Evolutionary conservation across 2,888 invertebrate species (phyloP).

Genomic region (Drosophila flavopinicola): DNA sequence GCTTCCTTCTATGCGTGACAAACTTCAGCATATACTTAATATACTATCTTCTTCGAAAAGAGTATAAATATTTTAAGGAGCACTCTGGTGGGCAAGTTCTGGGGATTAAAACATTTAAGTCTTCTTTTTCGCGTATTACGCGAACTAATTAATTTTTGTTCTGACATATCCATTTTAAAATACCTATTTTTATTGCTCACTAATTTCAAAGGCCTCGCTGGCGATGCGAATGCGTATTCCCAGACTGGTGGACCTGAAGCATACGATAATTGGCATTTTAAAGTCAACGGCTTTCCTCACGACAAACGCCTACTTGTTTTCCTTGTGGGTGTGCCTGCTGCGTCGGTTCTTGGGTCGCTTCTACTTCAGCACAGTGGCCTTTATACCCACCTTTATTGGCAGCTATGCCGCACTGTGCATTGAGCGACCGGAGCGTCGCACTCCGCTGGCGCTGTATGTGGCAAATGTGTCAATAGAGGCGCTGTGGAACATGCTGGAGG

Average conservation of each 20-base stretch:
- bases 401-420: slow-evolving; percentile 89
- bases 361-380: slow-evolving; percentile 88
- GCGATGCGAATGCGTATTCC: slow-evolving; percentile 88
- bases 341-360: slow-evolving; percentile 88
- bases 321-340: slow-evolving; percentile 88
- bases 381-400: slow-evolving; percentile 89
- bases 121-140: too few species aligned
- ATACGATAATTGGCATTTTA: slow-evolving; percentile 87
- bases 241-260: slow-evolving; percentile 86
- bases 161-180: too few species aligned
- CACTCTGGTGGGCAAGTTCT: too few species aligned
- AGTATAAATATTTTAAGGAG: too few species aligned
- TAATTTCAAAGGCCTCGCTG: slow-evolving; percentile 87
- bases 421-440: slow-evolving; percentile 90
- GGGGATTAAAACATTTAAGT: too few species aligned
- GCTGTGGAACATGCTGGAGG: slow-evolving; percentile 88
- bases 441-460: slow-evolving; percentile 90
- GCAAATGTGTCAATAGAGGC: slow-evolving; percentile 92
- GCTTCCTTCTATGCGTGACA: too few species aligned
- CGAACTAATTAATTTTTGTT: too few species aligned
- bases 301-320: slow-evolving; percentile 89
- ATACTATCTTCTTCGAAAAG: too few species aligned
- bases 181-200: too few species aligned
- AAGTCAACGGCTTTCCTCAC: slow-evolving; percentile 90
- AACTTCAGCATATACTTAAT: too few species aligned